phyloP scores from a whole-genome alignment of 2,888 invertebrate species.

The Dyspetes luteomarginatus region DNA sequence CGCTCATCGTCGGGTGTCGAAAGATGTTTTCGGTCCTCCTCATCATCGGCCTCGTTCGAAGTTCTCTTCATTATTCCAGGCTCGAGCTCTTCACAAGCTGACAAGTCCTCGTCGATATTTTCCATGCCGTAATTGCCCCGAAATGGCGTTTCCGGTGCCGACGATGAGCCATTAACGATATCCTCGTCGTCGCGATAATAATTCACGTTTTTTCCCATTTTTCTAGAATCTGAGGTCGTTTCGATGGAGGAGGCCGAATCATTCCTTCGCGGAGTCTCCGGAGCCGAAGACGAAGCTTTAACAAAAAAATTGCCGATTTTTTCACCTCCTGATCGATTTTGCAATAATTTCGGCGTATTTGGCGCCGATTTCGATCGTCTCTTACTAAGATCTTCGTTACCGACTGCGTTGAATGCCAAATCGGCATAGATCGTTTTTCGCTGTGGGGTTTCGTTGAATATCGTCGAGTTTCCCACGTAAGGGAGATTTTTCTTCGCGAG shows the following conservation, averaged over 20 bases:
- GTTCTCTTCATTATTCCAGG: slow-evolving; percentile 69
- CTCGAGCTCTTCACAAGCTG: slow-evolving; percentile 74
- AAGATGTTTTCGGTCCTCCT: slow-evolving; percentile 82
- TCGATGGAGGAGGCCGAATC: neutral
- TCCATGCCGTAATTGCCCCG: slow-evolving; percentile 73
- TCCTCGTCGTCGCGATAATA: slow-evolving; percentile 26
- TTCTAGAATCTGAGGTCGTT: neutral
- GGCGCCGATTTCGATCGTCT: slow-evolving; percentile 27
- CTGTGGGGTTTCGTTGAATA: slow-evolving; percentile 62
- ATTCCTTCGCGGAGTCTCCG: slow-evolving; percentile 28
- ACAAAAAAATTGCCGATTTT: neutral
- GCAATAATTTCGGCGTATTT: slow-evolving; percentile 35
- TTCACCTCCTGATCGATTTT: neutral
- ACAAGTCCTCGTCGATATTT: slow-evolving; percentile 73
- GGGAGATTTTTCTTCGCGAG: slow-evolving; percentile 75
- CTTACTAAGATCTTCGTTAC: slow-evolving; percentile 69
- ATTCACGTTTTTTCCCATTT: slow-evolving; percentile 31
- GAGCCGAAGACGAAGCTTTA: slow-evolving; percentile 31
- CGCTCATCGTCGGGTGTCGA: slow-evolving; percentile 84
- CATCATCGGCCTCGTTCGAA: slow-evolving; percentile 76
- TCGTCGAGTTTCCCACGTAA: slow-evolving; percentile 62
- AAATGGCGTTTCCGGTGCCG: slow-evolving; percentile 73
- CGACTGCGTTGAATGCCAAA: neutral
- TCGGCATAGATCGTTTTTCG: slow-evolving; percentile 14
- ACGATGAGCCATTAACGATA: slow-evolving; percentile 56